A percentile compares a stretch with the other conserved stretches of the same genome.
phyloP scores from a whole-genome alignment of 1,140 invertebrate species.

The Drosophila fuyamai region DNA sequence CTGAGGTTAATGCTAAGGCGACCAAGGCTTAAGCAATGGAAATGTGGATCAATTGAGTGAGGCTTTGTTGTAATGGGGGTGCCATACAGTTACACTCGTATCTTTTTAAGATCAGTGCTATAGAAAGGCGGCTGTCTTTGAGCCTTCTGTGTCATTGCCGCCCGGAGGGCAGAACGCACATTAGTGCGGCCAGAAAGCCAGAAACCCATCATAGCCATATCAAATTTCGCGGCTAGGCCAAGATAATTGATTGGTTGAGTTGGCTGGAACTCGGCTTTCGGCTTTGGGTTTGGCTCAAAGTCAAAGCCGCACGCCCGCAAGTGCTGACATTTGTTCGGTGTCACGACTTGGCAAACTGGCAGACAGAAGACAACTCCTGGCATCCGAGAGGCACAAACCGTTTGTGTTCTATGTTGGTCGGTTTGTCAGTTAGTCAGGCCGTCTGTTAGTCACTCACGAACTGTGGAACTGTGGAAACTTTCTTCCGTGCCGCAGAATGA shows the following conservation, averaged over 20 bases:
- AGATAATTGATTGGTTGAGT: slow-evolving; percentile 76
- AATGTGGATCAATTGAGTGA: slow-evolving; percentile 12
- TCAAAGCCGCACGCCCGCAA: slow-evolving; percentile 77
- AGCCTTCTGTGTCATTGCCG: slow-evolving; percentile 28
- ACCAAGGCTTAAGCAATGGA: slow-evolving; percentile 33
- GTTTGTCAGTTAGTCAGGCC: slow-evolving; percentile 42
- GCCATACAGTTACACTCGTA: slow-evolving; percentile 26
- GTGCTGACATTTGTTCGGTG: slow-evolving; percentile 81
- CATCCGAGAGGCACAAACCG: slow-evolving; percentile 15
- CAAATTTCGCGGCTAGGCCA: slow-evolving; percentile 73
- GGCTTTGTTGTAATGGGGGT: slow-evolving; percentile 13
- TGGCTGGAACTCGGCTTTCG: slow-evolving; percentile 9
- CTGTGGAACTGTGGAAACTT: slow-evolving; percentile 59
- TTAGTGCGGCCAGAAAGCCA: slow-evolving; percentile 46
- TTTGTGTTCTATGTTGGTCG: slow-evolving; percentile 62
- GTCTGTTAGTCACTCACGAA: slow-evolving; percentile 53
- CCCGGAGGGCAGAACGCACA: slow-evolving; percentile 59
- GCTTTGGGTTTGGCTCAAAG: slow-evolving; percentile 60
- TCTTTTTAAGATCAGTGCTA: slow-evolving; percentile 8
- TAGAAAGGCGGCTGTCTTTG: slow-evolving; percentile 58
- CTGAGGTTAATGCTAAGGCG: slow-evolving; percentile 48
- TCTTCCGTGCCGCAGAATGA: slow-evolving; percentile 63
- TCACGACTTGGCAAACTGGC: slow-evolving; percentile 65
- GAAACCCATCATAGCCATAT: slow-evolving; percentile 63
- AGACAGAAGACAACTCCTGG: slow-evolving; percentile 21